These are phyloP conservation scores for Calcarius lapponicus DNA, from an alignment of 2,797 vertebrate genomes.

Conservation along the genomic window DNA sequence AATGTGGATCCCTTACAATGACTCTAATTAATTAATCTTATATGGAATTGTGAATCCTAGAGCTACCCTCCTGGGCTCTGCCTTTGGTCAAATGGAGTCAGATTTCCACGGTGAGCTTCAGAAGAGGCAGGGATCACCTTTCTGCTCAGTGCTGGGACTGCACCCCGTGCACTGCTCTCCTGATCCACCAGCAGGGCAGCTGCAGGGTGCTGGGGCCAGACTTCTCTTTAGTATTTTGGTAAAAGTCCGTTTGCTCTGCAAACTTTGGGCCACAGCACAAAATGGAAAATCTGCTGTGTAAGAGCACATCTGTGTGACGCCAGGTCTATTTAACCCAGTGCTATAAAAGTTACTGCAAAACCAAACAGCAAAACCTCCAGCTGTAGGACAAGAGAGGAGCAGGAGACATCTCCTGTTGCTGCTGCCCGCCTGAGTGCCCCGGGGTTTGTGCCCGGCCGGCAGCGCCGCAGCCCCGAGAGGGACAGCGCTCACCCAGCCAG, in stretches of 20 bases:
- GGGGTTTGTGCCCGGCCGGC: neutral
- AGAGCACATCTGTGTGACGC: neutral
- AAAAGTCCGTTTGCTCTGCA: neutral
- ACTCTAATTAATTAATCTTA: conserved; percentile 1
- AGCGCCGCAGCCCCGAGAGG: neutral
- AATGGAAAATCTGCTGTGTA: neutral
- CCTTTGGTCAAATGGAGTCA: neutral
- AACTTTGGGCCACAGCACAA: neutral
- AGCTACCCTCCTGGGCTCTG: neutral
- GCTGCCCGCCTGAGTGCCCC: neutral
- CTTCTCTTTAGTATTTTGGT: neutral
- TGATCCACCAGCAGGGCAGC: neutral
- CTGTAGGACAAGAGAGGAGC: neutral
- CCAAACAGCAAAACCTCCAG: neutral
- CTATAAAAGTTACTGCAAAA: neutral
- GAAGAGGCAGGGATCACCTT: neutral
- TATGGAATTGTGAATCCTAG: neutral
- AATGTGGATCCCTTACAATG: neutral
- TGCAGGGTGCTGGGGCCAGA: neutral
- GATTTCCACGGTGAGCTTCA: neutral
- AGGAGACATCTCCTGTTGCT: neutral
- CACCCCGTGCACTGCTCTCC: neutral
- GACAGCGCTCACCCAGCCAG: no score
- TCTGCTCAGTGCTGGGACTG: neutral
- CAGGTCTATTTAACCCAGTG: neutral